phyloP scores from a whole-genome alignment of 2,797 vertebrate species.

The Pangasius larnaudii region DNA sequence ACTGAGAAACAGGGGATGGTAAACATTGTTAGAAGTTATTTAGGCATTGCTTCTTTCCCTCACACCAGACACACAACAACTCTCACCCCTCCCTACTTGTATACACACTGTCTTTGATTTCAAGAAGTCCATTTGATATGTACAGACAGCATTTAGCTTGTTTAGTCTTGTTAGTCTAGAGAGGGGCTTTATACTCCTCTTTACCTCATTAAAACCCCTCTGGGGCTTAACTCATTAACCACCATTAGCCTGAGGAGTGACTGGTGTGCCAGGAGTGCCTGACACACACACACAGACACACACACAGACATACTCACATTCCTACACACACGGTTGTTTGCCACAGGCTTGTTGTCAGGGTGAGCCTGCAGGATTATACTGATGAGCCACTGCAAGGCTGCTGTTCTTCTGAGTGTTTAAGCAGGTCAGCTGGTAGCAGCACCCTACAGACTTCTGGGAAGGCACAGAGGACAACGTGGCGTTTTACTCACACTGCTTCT shows the following conservation, averaged over 20 bases:
- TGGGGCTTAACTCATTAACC: slow-evolving; percentile 49
- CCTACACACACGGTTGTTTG: slow-evolving; percentile 26
- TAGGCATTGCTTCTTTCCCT: neutral
- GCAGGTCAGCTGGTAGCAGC: slow-evolving; percentile 4
- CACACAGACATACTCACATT: neutral
- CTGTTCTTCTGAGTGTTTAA: slow-evolving; percentile 10
- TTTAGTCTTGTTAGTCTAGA: slow-evolving; percentile 40
- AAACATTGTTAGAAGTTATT: neutral
- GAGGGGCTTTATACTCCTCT: slow-evolving; percentile 29
- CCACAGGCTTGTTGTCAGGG: slow-evolving; percentile 35
- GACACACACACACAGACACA: slow-evolving; percentile 18
- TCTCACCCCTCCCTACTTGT: neutral
- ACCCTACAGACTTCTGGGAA: slow-evolving; percentile 20
- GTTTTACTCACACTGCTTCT: neutral
- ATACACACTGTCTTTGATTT: slow-evolving; percentile 47
- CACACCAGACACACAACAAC: slow-evolving; percentile 16
- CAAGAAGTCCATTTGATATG: slow-evolving; percentile 32
- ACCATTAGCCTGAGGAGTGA: slow-evolving; percentile 53
- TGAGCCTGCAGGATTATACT: slow-evolving; percentile 33
- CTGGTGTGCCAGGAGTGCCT: slow-evolving; percentile 31
- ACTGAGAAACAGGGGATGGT: neutral
- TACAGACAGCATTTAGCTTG: slow-evolving; percentile 33
- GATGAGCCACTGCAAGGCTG: slow-evolving; percentile 27
- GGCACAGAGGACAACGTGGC: neutral
- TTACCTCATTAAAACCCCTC: slow-evolving; percentile 48